These are phyloP conservation scores for Schlechtendalia chinensis DNA, from an alignment of 1,140 invertebrate genomes.

Conservation along the genomic window DNA sequence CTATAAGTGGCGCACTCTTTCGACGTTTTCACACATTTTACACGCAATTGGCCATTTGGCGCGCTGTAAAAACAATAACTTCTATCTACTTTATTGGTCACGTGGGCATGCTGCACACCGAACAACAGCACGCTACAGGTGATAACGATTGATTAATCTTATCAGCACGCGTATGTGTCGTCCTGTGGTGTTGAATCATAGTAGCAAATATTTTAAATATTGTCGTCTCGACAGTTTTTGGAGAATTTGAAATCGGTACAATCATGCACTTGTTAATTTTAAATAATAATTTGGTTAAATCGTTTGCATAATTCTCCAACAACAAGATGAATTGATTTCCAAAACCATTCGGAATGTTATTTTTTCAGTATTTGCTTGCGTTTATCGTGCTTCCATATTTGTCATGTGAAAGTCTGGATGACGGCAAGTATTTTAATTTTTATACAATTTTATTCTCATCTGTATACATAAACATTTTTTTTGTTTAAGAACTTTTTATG, in stretches of 20 bases:
- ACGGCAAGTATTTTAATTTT: constrained; percentile 14
- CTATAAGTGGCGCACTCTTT: not conserved
- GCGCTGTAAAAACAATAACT: not conserved
- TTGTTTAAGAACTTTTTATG: no score
- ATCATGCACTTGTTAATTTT: not conserved
- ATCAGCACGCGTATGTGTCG: constrained; percentile 1
- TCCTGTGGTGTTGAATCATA: not conserved
- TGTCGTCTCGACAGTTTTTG: no score
- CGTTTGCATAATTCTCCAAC: no score
- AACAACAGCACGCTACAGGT: not conserved
- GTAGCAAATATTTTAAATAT: no score
- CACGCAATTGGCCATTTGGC: not conserved
- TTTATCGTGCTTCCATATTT: not conserved
- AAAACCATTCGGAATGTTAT: constrained; percentile 20
- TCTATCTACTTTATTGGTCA: not conserved
- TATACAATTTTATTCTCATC: not conserved
- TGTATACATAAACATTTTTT: not conserved
- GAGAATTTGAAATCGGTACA: no score
- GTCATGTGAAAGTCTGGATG: constrained; percentile 11
- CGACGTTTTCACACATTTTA: no score
- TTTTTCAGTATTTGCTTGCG: not conserved
- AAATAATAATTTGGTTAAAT: no score
- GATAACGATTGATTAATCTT: not conserved
- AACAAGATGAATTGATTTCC: not conserved
- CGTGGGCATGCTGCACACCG: not conserved